Percentiles rank a stretch among this genome's conserved stretches.
Evolutionary conservation across 1,140 invertebrate species (phyloP).

Genomic region (Hetaerina americana): DNA sequence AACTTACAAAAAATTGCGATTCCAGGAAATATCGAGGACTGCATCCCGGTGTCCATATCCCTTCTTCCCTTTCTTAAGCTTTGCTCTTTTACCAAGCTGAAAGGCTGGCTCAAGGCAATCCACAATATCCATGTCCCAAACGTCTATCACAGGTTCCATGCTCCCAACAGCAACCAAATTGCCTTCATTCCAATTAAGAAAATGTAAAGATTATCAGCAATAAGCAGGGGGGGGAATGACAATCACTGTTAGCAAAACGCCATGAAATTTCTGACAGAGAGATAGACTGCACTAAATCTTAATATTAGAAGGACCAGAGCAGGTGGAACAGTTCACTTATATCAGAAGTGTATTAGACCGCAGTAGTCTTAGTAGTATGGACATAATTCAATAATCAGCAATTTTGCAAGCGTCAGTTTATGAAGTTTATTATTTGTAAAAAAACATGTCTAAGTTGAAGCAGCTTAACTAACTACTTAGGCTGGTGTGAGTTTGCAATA

Average conservation of each 20-base stretch:
- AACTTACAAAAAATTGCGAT: conserved; percentile 44
- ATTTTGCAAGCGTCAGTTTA: too few species aligned
- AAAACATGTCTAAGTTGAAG: too few species aligned
- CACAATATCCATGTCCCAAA: conserved; percentile 92
- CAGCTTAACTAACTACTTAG: too few species aligned
- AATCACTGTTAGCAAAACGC: conserved; percentile 3
- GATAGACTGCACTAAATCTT: background rate
- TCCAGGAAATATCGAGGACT: conserved; percentile 86
- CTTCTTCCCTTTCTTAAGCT: conserved; percentile 47
- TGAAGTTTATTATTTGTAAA: too few species aligned
- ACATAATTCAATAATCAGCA: too few species aligned
- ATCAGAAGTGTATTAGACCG: background rate
- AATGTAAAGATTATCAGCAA: conserved; percentile 7
- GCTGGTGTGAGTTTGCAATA: too few species aligned
- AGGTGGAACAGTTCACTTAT: conserved; percentile 3
- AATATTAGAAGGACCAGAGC: conserved; percentile 5
- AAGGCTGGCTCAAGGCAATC: conserved; percentile 77
- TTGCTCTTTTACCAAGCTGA: conserved; percentile 63
- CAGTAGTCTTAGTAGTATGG: too few species aligned
- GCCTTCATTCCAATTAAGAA: conserved; percentile 29
- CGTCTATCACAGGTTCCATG: conserved; percentile 80
- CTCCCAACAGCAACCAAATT: conserved; percentile 85
- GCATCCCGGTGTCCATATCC: conserved; percentile 76
- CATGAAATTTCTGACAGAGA: background rate
- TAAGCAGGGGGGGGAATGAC: conserved; percentile 6